Conservation (phyloP, 2,888 invertebrate species). For the Pseudococcus longispinus region DNA sequence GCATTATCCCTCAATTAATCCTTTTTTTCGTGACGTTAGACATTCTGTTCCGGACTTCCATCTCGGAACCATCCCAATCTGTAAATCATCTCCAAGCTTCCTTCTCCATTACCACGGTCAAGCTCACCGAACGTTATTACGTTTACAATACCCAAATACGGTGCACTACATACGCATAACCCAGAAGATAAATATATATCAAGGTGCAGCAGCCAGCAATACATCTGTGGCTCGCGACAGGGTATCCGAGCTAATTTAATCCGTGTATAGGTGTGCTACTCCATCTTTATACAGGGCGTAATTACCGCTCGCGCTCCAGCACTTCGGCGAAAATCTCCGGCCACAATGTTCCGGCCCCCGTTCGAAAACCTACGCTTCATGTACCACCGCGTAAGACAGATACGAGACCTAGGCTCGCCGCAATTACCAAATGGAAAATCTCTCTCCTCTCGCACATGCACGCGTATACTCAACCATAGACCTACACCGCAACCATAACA, state of each 20-base stretch:
- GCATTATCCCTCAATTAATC: no score
- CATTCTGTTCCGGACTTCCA: background rate
- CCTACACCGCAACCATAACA: conserved; percentile 10
- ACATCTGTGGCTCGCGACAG: conserved; percentile 3
- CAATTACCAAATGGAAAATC: background rate
- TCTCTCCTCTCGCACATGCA: background rate
- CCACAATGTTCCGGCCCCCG: background rate
- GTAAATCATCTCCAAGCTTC: background rate
- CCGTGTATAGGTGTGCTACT: conserved; percentile 6
- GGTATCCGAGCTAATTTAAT: conserved; percentile 9
- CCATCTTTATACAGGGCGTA: background rate
- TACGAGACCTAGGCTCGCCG: background rate
- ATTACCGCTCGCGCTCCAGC: background rate
- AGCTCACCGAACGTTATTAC: background rate
- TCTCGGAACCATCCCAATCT: background rate
- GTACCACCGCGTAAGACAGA: background rate
- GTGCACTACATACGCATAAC: background rate
- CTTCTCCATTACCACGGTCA: background rate
- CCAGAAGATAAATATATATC: background rate
- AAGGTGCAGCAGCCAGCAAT: background rate
- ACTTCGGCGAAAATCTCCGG: conserved; percentile 2
- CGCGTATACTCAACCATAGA: background rate
- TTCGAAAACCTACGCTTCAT: background rate
- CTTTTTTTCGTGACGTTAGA: no score
- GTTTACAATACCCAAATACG: background rate